These are phyloP conservation scores for Macrochelys suwanniensis DNA, from an alignment of 2,797 vertebrate genomes.

Conservation along the genomic window DNA sequence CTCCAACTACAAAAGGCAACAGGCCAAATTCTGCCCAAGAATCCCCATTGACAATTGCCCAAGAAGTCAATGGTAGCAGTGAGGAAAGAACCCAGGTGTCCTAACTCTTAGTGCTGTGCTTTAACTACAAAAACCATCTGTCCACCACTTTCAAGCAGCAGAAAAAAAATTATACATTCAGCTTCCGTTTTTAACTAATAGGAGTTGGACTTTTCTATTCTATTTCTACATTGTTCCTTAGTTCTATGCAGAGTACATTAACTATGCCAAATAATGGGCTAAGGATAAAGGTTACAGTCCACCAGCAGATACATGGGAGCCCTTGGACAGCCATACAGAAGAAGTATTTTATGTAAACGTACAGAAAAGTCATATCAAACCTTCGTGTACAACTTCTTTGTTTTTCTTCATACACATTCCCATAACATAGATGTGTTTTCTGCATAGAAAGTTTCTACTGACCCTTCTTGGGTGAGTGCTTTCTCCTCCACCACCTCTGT, in stretches of 20 bases:
- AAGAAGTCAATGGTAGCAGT: neutral
- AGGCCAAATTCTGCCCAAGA: neutral
- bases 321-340: neutral
- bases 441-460: neutral
- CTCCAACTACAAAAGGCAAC: neutral
- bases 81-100: neutral
- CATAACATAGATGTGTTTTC: neutral
- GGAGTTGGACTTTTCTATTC: accelerated
- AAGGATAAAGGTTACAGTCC: neutral
- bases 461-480: slow-evolving; percentile 80
- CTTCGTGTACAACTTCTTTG: neutral
- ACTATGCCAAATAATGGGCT: neutral
- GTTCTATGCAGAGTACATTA: neutral
- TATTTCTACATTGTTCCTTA: neutral
- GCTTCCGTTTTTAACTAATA: neutral
- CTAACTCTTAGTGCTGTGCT: neutral
- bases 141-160: neutral
- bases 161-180: neutral
- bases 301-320: neutral
- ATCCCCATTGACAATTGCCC: neutral
- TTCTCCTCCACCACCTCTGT: slow-evolving; percentile 77
- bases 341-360: neutral
- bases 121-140: neutral
- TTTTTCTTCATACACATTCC: neutral
- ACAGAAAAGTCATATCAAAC: neutral